Conservation (phyloP, 2,888 invertebrate species). For the Mylabris sibirica region DNA sequence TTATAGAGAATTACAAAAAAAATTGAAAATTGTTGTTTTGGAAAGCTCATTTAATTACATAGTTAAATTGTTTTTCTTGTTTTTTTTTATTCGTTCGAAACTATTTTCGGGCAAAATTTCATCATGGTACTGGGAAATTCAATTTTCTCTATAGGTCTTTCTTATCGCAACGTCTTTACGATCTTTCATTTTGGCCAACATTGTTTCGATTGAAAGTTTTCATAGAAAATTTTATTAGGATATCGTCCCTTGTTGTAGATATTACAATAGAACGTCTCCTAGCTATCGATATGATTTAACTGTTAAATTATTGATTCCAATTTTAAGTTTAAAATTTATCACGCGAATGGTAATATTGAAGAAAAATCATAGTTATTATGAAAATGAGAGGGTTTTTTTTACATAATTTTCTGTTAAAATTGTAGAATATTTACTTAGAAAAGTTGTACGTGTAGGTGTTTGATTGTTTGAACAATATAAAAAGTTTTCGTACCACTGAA, state of each 20-base stretch:
- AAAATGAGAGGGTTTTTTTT: background rate
- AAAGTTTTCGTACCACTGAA: slow-evolving; percentile 5
- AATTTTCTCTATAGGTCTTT: slow-evolving; percentile 15
- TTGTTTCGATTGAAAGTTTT: slow-evolving; percentile 8
- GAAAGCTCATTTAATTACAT: background rate
- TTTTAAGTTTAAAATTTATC: background rate
- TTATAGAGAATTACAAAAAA: background rate
- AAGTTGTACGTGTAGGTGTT: background rate
- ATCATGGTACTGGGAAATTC: slow-evolving; percentile 17
- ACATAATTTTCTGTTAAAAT: background rate
- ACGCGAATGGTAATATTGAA: background rate
- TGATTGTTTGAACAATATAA: background rate
- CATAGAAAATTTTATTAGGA: background rate
- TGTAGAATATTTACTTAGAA: background rate
- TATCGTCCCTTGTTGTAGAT: background rate
- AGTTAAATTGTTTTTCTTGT: slow-evolving; percentile 5
- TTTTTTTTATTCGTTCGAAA: background rate
- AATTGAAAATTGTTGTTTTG: background rate
- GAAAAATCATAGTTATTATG: background rate
- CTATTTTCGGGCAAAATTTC: slow-evolving; percentile 14
- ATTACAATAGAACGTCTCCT: background rate
- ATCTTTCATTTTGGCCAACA: slow-evolving; percentile 20
- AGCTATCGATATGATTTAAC: background rate
- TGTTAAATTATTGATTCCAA: background rate
- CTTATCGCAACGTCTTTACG: slow-evolving; percentile 3